Base-by-base conservation (phyloP, 1,140 invertebrate genomes). In the Ooceraea biroi region DNA sequence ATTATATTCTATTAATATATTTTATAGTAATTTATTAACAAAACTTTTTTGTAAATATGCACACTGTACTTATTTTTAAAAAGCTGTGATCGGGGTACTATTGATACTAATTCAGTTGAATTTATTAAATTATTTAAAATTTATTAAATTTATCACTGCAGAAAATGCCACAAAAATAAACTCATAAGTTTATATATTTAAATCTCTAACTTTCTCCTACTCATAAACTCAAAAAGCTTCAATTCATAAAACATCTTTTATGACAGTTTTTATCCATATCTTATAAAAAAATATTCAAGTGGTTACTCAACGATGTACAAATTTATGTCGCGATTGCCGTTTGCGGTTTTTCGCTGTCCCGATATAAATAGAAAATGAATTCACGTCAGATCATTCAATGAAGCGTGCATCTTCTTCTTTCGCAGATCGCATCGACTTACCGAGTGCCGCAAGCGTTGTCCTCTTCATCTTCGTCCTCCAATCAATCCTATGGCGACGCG, bases 391-490 rank as follows among this genome's bases (percentile, higher is more conserved):
- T 66, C 14, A 0, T 50, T 30, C 14, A 14, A 57, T 69, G 68
- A 69, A 69, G 7, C 27, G 17, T 10, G 30, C n/a, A 17, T 14
- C 22, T 55, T 11, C 22, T 55, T 22, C n/a, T 7, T 76, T 12
- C 3, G 8, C 17, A 88, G 87, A 36, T 82, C 0, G 0, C 65
- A 0, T 10, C 66, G 11, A 55, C 36, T 8, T 83, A 73, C 22
- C 87, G 85, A 19, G 58, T 80, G 7, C 55, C n/a, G 10, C 88
- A 88, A 41, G 52, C 80, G 10, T 66, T 87, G 0, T 92, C 89
- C 0, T 89, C 87, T 0, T 90, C 91, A 2, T 91, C 90, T 0
- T 92, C 92, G 0, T 93, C 92, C 3, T 93, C 92, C 2, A 90
- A 82, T 55, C 88, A 92, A 19, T 93, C 91, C 0, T 91, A 88